Conservation (phyloP, 2,888 invertebrate genomes). For the Temnothorax rugatulus region DNA sequence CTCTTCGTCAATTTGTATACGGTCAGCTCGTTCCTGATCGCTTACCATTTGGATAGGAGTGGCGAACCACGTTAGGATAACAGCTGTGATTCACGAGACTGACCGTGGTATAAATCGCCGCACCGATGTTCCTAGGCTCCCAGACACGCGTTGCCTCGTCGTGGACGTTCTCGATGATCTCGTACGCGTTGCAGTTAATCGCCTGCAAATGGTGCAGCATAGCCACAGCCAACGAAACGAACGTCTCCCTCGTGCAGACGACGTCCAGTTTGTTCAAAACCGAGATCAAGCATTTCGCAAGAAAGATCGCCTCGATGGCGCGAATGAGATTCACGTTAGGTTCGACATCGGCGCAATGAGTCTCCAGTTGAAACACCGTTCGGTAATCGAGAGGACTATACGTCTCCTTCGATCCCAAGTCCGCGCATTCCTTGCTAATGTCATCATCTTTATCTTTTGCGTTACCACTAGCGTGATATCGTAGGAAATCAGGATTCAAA, state of each 20-base stretch:
- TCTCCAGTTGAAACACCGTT: slow-evolving; percentile 83
- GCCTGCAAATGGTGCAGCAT: slow-evolving; percentile 86
- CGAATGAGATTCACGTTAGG: slow-evolving; percentile 83
- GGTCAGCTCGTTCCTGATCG: background rate
- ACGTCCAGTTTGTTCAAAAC: slow-evolving; percentile 73
- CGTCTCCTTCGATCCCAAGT: slow-evolving; percentile 57
- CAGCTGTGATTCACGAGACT: slow-evolving; percentile 87
- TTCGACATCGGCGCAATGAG: slow-evolving; percentile 81
- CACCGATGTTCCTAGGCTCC: slow-evolving; percentile 84
- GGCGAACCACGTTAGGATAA: slow-evolving; percentile 86
- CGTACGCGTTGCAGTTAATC: slow-evolving; percentile 87
- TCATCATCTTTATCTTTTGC: background rate
- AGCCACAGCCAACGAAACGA: slow-evolving; percentile 80
- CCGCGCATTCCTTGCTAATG: background rate
- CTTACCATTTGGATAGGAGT: slow-evolving; percentile 83
- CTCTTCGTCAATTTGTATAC: background rate
- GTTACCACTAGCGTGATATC: slow-evolving; percentile 58
- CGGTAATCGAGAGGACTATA: slow-evolving; percentile 82
- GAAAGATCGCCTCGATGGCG: slow-evolving; percentile 84
- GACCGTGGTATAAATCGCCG: slow-evolving; percentile 86
- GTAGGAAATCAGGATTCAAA: slow-evolving; percentile 68
- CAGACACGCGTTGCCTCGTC: slow-evolving; percentile 77
- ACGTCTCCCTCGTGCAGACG: slow-evolving; percentile 64
- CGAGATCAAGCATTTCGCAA: slow-evolving; percentile 84
- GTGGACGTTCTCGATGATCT: slow-evolving; percentile 84